These are phyloP conservation scores for Callosobruchus maculatus DNA, from an alignment of 2,888 invertebrate species.

Conservation along the genomic window DNA sequence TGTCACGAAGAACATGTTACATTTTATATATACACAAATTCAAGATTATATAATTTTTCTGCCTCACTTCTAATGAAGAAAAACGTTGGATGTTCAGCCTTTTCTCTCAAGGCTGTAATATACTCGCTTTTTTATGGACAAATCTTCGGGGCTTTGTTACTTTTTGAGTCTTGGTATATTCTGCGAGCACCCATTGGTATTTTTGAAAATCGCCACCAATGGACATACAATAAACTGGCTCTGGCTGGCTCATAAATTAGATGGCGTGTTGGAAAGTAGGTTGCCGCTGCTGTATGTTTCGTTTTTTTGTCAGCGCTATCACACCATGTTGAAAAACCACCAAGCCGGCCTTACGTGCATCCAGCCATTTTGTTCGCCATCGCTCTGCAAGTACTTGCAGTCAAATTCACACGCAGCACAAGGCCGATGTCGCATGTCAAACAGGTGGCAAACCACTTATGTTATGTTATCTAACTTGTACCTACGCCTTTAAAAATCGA, in stretches of 20 bases:
- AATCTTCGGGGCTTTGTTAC: too few relatives aligned
- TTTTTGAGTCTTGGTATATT: too few relatives aligned
- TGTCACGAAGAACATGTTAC: too few relatives aligned
- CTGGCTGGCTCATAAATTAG: background rate
- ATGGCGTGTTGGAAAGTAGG: background rate
- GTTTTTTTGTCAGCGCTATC: background rate
- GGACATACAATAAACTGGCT: background rate
- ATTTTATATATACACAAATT: too few relatives aligned
- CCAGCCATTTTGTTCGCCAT: background rate
- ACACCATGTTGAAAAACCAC: background rate
- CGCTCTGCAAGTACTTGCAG: background rate
- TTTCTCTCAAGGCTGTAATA: too few relatives aligned
- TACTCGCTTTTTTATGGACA: too few relatives aligned
- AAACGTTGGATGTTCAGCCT: too few relatives aligned
- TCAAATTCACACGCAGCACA: background rate
- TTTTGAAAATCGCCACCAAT: background rate
- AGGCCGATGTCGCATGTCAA: background rate
- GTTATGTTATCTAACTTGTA: too few relatives aligned
- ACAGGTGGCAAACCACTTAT: background rate
- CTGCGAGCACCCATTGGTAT: background rate
- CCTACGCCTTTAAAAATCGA: too few relatives aligned
- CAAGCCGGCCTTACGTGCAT: background rate
- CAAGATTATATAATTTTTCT: too few relatives aligned
- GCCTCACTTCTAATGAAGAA: too few relatives aligned
- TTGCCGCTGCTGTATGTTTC: background rate